Conservation (phyloP, 2,797 vertebrate genomes). For the Delichon dasypus region DNA sequence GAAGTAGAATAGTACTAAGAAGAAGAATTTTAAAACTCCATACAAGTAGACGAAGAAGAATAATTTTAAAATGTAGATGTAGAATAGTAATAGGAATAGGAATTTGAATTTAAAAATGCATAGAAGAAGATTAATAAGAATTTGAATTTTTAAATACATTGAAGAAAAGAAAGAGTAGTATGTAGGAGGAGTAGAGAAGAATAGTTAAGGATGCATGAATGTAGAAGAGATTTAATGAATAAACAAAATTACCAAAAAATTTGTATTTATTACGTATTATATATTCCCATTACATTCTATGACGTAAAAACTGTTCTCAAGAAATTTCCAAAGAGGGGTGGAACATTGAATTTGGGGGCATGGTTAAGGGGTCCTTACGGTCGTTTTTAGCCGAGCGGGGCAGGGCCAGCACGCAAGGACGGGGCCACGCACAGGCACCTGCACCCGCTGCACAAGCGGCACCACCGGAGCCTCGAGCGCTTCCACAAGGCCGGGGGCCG, state of each 20-base stretch:
- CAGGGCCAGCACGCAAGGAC: neutral
- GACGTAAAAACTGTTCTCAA: neutral
- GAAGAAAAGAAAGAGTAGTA: too few relatives aligned
- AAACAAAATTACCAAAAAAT: fast-evolving
- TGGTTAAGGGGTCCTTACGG: too few relatives aligned
- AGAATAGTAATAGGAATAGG: neutral
- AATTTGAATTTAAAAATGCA: too few relatives aligned
- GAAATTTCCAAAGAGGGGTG: too few relatives aligned
- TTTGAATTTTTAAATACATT: too few relatives aligned
- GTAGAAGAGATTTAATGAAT: neutral
- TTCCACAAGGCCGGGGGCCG: neutral
- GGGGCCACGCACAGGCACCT: neutral
- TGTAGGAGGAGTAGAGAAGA: too few relatives aligned
- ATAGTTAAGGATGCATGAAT: neutral
- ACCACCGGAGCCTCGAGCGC: fast-evolving
- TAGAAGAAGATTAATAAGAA: too few relatives aligned
- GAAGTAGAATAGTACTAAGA: neutral
- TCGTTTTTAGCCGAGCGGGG: neutral
- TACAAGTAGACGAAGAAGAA: too few relatives aligned
- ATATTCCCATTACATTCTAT: neutral
- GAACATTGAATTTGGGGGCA: too few relatives aligned
- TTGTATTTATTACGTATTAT: fast-evolving
- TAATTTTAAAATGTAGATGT: neutral
- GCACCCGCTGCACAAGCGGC: neutral
- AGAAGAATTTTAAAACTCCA: neutral